Percentiles rank a stretch among this genome's conserved stretches.
Conservation (phyloP, 2,888 invertebrate genomes). For the Agrilus mali region DNA sequence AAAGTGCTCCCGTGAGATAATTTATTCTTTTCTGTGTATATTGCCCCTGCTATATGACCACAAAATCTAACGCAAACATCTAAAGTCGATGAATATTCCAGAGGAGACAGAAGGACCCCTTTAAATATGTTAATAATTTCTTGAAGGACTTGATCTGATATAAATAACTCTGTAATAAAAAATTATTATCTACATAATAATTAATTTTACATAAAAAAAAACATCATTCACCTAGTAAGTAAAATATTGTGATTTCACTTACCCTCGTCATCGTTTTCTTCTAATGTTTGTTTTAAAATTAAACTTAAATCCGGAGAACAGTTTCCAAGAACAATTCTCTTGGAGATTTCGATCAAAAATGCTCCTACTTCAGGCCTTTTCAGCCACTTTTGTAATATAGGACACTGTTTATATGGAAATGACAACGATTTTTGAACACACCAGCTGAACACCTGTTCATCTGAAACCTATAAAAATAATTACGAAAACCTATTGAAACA, state of each 20-base stretch:
- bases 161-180: constrained; percentile 32
- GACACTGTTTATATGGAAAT: constrained; percentile 33
- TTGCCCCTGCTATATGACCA: constrained; percentile 38
- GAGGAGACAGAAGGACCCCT: constrained; percentile 24
- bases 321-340: constrained; percentile 24
- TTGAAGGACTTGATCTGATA: constrained; percentile 30
- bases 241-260: constrained; percentile 10
- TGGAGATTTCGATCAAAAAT: constrained; percentile 31
- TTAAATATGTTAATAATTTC: constrained; percentile 33
- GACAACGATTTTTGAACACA: constrained; percentile 34
- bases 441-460: constrained; percentile 29
- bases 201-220: constrained; percentile 1
- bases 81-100: constrained; percentile 24
- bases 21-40: constrained; percentile 35
- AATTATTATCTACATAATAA: constrained; percentile 3
- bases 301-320: constrained; percentile 25
- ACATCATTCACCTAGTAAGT: constrained; percentile 1
- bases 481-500: constrained; percentile 1
- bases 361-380: constrained; percentile 30
- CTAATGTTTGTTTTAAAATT: constrained; percentile 28
- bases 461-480: constrained; percentile 16
- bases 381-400: constrained; percentile 36
- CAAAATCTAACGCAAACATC: constrained; percentile 41
- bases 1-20: constrained; percentile 31
- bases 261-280: constrained; percentile 33